A percentile compares a stretch with the other conserved stretches of the same genome.
phyloP scores from a whole-genome alignment of 1,140 invertebrate genomes.

The Idris sp. region DNA sequence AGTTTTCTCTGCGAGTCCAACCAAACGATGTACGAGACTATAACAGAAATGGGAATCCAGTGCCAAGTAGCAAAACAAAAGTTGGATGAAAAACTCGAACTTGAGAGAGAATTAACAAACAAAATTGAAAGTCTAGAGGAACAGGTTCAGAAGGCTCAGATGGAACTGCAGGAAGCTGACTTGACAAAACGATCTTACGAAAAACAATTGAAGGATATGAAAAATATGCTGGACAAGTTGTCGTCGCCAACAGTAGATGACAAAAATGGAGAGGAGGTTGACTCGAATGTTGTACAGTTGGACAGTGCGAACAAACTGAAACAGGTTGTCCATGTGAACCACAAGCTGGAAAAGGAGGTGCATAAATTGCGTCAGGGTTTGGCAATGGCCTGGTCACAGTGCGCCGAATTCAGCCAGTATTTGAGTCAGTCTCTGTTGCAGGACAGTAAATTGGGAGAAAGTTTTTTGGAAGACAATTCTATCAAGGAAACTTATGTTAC shows the following conservation, averaged over 20 bases:
- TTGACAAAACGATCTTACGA: constrained; percentile 69
- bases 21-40: constrained; percentile 71
- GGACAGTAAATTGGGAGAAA: constrained; percentile 76
- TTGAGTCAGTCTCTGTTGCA: constrained; percentile 80
- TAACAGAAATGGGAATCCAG: constrained; percentile 70
- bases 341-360: constrained; percentile 80
- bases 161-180: constrained; percentile 68
- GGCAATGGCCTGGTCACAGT: constrained; percentile 81
- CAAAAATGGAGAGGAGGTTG: constrained; percentile 17
- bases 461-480: constrained; percentile 59
- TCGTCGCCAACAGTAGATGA: constrained; percentile 35
- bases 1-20: constrained; percentile 68
- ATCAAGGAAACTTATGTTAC: constrained; percentile 41
- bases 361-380: constrained; percentile 81
- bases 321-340: constrained; percentile 81
- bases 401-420: constrained; percentile 80
- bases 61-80: constrained; percentile 68
- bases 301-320: constrained; percentile 80
- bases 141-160: constrained; percentile 58
- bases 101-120: constrained; percentile 67
- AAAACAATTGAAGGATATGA: constrained; percentile 75
- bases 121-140: constrained; percentile 68
- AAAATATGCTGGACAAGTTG: constrained; percentile 72
- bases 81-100: constrained; percentile 69
- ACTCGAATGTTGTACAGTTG: constrained; percentile 38